Base-by-base conservation (phyloP, 2,113 vertebrate species). In the Lampris incognitus region DNA sequence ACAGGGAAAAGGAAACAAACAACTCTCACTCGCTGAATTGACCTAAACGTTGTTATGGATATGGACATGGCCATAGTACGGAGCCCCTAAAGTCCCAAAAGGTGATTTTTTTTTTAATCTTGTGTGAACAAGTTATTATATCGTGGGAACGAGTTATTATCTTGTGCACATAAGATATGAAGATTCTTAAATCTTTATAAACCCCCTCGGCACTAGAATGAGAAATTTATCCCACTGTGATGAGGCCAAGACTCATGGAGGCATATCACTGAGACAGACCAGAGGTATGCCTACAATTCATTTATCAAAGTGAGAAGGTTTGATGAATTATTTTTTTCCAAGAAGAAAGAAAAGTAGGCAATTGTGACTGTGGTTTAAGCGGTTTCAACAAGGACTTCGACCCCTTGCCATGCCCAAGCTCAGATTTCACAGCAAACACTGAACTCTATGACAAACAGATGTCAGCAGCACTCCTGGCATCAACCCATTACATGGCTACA, bases 161-260 rank as follows among this genome's bases (percentile, higher is more conserved):
- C 24, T 24, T 24, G 24, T 24, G 24, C 24, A 24, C 24, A 24
- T 24, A 24, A 24, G 62, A 73, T 51, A 75, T 60, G 63, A 51
- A 56, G 40, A 69, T 11, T 74, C 48, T 59, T 50, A 52, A 81
- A 69, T 40, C 13, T 68, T 77, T 79, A 24, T 63, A 13, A 65
- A 56, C 50, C 85, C 24, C 24, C 24, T 24, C 68, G n/a, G 48
- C 39, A 66, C 59, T 72, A 37, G 59, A 79, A 84, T 64, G 61
- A 69, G 68, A 70, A 78, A 85, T 85, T 58, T 80, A 83, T 84
- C 79, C 60, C 24, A 24, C 3, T 72, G 38, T 55, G 66, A 64
- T 86, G 24, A 80, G 72, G 57, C 59, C 46, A n/a, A 37, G 50
- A 9, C 69, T 74, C 67, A 77, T 36, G 13, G 57, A 86, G 46